Evolutionary conservation across 1,140 invertebrate genomes (phyloP).

Genomic region (Gryon sp.): DNA sequence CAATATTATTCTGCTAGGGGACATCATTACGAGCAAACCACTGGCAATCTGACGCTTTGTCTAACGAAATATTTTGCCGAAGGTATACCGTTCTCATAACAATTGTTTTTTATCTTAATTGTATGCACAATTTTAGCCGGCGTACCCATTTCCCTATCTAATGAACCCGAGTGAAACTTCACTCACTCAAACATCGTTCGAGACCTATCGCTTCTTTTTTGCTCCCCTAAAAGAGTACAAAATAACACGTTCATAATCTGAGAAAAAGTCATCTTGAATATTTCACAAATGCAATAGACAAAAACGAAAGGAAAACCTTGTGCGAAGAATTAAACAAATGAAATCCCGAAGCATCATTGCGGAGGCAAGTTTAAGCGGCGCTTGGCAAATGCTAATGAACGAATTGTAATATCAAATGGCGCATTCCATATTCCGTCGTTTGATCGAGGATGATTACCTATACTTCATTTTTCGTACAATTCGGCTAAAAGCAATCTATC

Average conservation of each 20-base stretch:
- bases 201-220: too few relatives aligned
- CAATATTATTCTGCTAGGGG: constrained; percentile 18
- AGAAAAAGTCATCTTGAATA: constrained; percentile 9
- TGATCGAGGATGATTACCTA: constrained; percentile 40
- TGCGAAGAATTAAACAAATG: not conserved
- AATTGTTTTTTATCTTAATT: constrained; percentile 51
- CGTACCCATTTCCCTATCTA: constrained; percentile 26
- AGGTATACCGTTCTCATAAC: constrained; percentile 27
- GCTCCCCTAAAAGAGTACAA: too few relatives aligned
- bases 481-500: constrained; percentile 51
- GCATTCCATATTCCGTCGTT: constrained; percentile 36
- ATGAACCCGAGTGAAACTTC: not conserved
- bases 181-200: not conserved
- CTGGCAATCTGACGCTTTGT: constrained; percentile 4
- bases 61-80: constrained; percentile 30
- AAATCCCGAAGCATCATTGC: not conserved
- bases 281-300: constrained; percentile 15
- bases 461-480: constrained; percentile 54
- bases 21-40: constrained; percentile 22
- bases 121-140: constrained; percentile 17
- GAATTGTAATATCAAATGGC: constrained; percentile 54
- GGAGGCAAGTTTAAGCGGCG: constrained; percentile 44
- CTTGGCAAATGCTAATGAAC: constrained; percentile 47
- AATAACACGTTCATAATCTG: too few relatives aligned
- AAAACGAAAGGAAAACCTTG: not conserved